Percentiles rank a stretch among this genome's conserved stretches.
Evolutionary conservation across 2,888 invertebrate genomes (phyloP).

Genomic region (Limnephilus rhombicus): DNA sequence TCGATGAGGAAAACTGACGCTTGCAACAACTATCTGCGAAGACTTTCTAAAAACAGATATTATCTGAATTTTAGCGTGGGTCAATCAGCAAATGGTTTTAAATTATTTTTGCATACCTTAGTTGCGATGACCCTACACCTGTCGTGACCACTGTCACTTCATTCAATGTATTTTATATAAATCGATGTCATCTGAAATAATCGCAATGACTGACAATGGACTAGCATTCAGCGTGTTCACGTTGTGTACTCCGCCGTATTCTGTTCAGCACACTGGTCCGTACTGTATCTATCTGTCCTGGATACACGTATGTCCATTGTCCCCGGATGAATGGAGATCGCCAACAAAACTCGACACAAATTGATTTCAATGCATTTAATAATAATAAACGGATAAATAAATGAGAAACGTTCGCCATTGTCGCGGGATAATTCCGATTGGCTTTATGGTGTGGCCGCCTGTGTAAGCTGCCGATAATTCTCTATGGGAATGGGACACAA

Average conservation of each 20-base stretch:
- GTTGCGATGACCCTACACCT: slow-evolving; percentile 25
- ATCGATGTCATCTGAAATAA: slow-evolving; percentile 44
- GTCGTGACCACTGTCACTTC: not conserved
- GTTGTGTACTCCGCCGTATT: slow-evolving; percentile 23
- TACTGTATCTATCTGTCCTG: not conserved
- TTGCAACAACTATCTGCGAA: not conserved
- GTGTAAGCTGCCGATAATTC: slow-evolving; percentile 49
- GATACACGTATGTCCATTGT: slow-evolving; percentile 45
- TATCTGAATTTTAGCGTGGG: not conserved
- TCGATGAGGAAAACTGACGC: not conserved
- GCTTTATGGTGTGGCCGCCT: slow-evolving; percentile 40
- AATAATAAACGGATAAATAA: slow-evolving; percentile 64
- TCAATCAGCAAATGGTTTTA: not conserved
- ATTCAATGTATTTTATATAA: slow-evolving; percentile 3
- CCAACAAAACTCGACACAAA: slow-evolving; percentile 63
- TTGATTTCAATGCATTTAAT: slow-evolving; percentile 65
- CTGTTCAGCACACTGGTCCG: not conserved
- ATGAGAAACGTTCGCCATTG: slow-evolving; percentile 60
- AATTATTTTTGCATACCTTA: not conserved
- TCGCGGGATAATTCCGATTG: slow-evolving; percentile 56
- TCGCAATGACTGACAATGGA: slow-evolving; percentile 40
- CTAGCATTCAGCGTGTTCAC: slow-evolving; percentile 1
- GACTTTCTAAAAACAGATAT: not conserved
- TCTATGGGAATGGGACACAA: slow-evolving; percentile 14
- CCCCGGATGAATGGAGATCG: slow-evolving; percentile 51